phyloP scores from a whole-genome alignment of 2,888 invertebrate genomes.

The Actias luna region DNA sequence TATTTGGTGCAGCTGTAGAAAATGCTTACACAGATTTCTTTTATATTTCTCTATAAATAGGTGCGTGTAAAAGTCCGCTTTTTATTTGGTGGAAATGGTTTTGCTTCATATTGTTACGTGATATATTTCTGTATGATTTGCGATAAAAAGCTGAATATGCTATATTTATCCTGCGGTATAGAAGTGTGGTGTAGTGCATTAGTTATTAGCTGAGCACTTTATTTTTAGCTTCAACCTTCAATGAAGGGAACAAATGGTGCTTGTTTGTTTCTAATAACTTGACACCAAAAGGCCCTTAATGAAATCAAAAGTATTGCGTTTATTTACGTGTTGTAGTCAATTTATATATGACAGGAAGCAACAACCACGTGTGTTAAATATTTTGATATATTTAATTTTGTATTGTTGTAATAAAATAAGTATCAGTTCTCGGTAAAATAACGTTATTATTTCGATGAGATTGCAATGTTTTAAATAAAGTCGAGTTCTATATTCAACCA shows the following conservation, averaged over 20 bases:
- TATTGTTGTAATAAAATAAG: too few species aligned
- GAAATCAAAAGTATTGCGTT: neutral
- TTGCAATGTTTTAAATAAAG: too few species aligned
- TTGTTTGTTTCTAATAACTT: slow-evolving; percentile 10
- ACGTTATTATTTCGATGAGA: neutral
- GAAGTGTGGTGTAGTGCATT: slow-evolving; percentile 17
- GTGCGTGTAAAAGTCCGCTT: neutral
- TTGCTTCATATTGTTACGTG: neutral
- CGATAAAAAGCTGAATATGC: neutral
- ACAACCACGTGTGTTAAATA: too few species aligned
- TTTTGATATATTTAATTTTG: too few species aligned
- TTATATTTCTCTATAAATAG: neutral
- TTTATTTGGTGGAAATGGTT: neutral
- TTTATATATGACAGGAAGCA: too few species aligned
- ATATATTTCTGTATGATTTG: neutral
- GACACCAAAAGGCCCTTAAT: neutral
- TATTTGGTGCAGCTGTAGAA: neutral
- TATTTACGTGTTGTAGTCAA: too few species aligned
- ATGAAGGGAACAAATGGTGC: slow-evolving; percentile 26
- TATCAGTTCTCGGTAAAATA: neutral
- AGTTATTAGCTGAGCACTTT: slow-evolving; percentile 24
- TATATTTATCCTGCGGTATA: neutral
- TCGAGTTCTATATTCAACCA: too few species aligned
- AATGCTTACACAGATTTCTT: neutral
- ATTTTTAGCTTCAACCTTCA: slow-evolving; percentile 23